Evolutionary conservation across 2,888 invertebrate species (phyloP), one percentile per base, ranked within the genome.

Genomic region (Desoria tigrina): DNA sequence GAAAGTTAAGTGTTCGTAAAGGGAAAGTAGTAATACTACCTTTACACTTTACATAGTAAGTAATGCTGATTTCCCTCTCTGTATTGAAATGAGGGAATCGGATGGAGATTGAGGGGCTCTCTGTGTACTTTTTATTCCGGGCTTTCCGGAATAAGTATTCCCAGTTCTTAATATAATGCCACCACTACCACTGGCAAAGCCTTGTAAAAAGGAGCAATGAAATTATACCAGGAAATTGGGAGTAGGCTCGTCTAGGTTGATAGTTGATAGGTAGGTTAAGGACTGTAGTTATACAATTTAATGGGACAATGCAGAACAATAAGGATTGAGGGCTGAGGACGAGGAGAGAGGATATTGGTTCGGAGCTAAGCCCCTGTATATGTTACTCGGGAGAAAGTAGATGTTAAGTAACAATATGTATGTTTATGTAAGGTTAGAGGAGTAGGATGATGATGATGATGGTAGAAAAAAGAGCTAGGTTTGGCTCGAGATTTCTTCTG

Each of bases 1-100:
- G 51, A 26, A 26, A 51, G 45, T 18, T 45, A 45, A 45, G 16
- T 45, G n/a, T 45, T 11, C 6, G n/a, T 6, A 18, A n/a, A 16
- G n/a, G n/a, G 45, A 45, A 45, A 18, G 45, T 16, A 21, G 45
- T 45, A 45, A 51, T 51, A 51, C 24, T 51, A 51, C 51, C 51
- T 51, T 51, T 24, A 26, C 51, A 51, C 51, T 51, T 51, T 51
- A 51, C 51, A 51, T 51, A 51, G 51, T 51, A 51, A 51, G 51
- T 51, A 51, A 51, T 51, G 51, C 24, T 26, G 23, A 23, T 51
- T 51, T 51, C 26, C 24, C 26, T 51, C 3, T 63, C 54, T 67
- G 55, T 63, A 71, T 71, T 69, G 69, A 63, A 69, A 72, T 68
- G 68, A 62, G 57, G 37, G 65, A 66, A 65, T 63, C 42, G 59